Conservation (phyloP, 2,113 vertebrate species). For the Datnioides undecimradiatus region DNA sequence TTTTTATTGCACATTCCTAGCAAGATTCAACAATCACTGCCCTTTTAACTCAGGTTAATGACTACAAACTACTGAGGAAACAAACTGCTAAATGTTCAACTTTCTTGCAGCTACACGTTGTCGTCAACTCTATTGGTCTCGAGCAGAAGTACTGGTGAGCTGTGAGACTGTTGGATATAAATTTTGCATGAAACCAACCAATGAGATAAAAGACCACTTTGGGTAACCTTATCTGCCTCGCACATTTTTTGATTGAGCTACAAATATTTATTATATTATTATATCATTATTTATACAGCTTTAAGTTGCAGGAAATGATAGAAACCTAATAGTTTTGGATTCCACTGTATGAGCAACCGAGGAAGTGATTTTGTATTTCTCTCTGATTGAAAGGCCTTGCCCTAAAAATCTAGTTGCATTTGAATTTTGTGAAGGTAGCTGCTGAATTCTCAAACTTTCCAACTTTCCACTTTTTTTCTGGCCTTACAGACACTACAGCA, state of each 20-base stretch:
- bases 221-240: neutral
- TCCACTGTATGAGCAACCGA: neutral
- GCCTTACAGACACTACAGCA: neutral
- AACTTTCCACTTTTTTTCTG: neutral
- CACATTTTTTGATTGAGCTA: neutral
- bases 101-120: neutral
- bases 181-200: neutral
- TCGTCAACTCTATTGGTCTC: neutral
- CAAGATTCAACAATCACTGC: neutral
- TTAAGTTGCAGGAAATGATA: neutral
- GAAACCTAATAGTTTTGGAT: neutral
- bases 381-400: neutral
- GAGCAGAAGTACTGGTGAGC: too few species aligned
- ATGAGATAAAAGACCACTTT: neutral
- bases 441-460: neutral
- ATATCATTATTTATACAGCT: too few species aligned
- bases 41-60: neutral
- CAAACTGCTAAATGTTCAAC: neutral
- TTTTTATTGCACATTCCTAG: neutral
- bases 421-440: neutral
- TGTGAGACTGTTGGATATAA: neutral
- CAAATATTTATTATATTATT: neutral
- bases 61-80: too few species aligned
- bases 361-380: neutral
- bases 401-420: neutral